These are phyloP conservation scores for Drosophila leontia DNA, from an alignment of 1,140 invertebrate species.

Conservation along the genomic window DNA sequence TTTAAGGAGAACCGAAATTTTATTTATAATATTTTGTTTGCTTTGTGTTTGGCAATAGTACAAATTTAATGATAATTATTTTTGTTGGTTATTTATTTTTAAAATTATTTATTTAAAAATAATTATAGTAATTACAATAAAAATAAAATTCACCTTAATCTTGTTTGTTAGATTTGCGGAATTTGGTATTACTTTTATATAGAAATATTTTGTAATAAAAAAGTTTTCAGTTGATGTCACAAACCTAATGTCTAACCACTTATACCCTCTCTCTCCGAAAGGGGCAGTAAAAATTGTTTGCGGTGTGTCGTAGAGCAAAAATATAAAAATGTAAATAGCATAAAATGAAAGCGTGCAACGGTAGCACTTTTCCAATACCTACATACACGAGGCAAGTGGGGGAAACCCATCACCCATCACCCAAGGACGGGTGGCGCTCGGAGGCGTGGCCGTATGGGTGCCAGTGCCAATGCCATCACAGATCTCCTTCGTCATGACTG, in stretches of 20 bases:
- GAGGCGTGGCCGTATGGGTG: slow-evolving; percentile 5
- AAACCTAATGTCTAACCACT: not conserved
- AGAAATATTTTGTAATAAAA: too few relatives aligned
- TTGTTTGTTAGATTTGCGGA: too few relatives aligned
- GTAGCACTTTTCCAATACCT: slow-evolving; percentile 79
- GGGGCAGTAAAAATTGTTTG: slow-evolving; percentile 69
- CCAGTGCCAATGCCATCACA: slow-evolving; percentile 12
- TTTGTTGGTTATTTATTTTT: too few relatives aligned
- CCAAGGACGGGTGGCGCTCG: slow-evolving; percentile 10
- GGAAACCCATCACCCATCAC: not conserved
- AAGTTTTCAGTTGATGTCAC: not conserved
- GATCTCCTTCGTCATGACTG: slow-evolving; percentile 59
- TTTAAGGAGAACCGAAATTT: not conserved
- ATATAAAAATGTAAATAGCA: slow-evolving; percentile 81
- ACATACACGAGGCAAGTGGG: slow-evolving; percentile 16
- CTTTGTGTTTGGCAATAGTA: too few relatives aligned
- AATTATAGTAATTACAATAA: too few relatives aligned
- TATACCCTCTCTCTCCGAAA: slow-evolving; percentile 16
- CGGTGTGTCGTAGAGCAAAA: slow-evolving; percentile 65
- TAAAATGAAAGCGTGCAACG: slow-evolving; percentile 78
- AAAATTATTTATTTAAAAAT: too few relatives aligned
- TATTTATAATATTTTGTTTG: not conserved
- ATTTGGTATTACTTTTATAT: too few relatives aligned
- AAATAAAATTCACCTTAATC: too few relatives aligned
- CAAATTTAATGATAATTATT: too few relatives aligned